phyloP scores from a whole-genome alignment of 2,797 vertebrate species.

The Amblyraja radiata region DNA sequence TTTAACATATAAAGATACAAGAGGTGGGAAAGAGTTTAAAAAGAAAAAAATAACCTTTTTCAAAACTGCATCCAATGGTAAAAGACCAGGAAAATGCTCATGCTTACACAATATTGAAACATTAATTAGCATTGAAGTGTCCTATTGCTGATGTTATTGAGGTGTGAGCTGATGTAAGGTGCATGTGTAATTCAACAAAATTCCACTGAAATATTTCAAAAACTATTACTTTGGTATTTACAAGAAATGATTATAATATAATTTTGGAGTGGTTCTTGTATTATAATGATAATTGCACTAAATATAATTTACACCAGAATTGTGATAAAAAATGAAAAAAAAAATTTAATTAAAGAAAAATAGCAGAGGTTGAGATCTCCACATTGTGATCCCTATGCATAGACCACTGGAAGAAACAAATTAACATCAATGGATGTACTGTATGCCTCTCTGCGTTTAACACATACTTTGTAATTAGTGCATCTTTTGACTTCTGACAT shows the following conservation, averaged over 20 bases:
- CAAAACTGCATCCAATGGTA: conserved; percentile 1
- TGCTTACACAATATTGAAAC: neutral
- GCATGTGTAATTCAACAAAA: neutral
- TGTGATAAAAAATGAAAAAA: neutral
- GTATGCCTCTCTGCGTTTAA: neutral
- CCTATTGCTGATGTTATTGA: neutral
- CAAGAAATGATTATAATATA: neutral
- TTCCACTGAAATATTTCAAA: neutral
- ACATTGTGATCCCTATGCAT: neutral
- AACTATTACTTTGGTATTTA: neutral
- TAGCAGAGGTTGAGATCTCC: neutral
- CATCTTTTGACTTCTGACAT: neutral
- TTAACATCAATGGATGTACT: neutral
- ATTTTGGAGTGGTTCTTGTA: neutral
- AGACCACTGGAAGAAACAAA: neutral
- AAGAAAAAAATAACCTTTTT: neutral
- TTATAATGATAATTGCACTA: neutral
- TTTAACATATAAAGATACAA: neutral
- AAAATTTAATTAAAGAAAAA: neutral
- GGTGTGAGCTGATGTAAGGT: neutral
- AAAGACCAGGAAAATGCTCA: neutral
- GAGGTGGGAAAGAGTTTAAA: neutral
- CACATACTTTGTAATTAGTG: neutral
- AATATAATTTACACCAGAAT: neutral
- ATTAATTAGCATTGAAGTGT: neutral